Base-by-base conservation (phyloP, 2,888 invertebrate species). In the Oligia latruncula region DNA sequence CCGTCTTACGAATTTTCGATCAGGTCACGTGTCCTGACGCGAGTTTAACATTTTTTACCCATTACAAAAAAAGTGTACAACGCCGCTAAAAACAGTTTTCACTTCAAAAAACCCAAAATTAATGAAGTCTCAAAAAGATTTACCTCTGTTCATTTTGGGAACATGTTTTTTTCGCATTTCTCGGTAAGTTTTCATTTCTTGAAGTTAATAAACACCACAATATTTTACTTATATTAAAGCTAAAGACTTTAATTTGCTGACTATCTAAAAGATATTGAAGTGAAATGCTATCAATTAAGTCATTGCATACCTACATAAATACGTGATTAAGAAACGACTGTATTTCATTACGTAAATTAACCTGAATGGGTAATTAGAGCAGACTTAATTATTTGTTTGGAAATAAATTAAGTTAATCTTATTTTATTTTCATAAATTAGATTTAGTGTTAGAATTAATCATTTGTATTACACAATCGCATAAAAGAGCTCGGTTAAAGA, bases 331-430 rank as follows among this genome's bases (percentile, higher is more conserved):
- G 75, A 55, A 87, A 87, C 6, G 64, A 66, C 15, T 60, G 70
- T 73, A 67, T 83, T 75, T 79, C 79, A 87, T 87, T 83, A 80
- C 49, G 65, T 11, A 60, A 83, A 70, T 87, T 77, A 80, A 68
- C 58, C 23, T 74, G 60, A 79, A 81, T 84, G 74, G 68, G 65
- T 66, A 77, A 87, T 87, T 87, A 85, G 88, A 72, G 78, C 75
- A 75, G 8, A 58, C 55, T 76, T 74, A 77, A 68, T 85, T 5
- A 75, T 68, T 74, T 77, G 71, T 85, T 85, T 85, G 85, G 40
- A 67, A 80, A 74, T 43, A 67, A 70, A 78, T 73, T 64, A 46
- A 60, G 60, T 65, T n/a, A 74, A 71, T 74, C 65, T 71, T 58
- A n/a, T n/a, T 82, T 64, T 71, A 58, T 66, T 86, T 75, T 71